These are phyloP conservation scores for Thaumetopoea pityocampa DNA, from an alignment of 1,140 invertebrate genomes.

Conservation along the genomic window DNA sequence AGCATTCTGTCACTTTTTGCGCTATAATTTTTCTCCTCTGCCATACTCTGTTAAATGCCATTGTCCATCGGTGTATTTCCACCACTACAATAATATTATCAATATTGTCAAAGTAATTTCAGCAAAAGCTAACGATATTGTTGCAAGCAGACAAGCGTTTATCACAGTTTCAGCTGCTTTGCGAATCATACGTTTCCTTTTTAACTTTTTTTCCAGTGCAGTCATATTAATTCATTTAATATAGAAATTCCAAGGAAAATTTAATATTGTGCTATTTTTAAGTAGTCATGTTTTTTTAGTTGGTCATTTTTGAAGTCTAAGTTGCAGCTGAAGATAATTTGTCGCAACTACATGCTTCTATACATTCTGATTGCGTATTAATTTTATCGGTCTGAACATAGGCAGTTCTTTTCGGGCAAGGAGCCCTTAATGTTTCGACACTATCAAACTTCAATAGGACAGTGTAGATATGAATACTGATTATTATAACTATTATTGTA, in stretches of 20 bases:
- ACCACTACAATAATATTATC: conserved; percentile 28
- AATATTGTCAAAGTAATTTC: conserved; percentile 42
- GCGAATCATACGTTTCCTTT: conserved; percentile 30
- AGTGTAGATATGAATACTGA: conserved; percentile 34
- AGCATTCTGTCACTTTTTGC: conserved; percentile 21
- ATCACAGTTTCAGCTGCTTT: conserved; percentile 41
- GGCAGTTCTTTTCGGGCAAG: background rate
- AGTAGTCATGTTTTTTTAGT: conserved; percentile 1
- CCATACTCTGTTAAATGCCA: conserved; percentile 40
- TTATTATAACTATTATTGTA: conserved; percentile 30
- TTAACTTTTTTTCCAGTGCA: conserved; percentile 34
- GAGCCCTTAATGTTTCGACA: conserved; percentile 4
- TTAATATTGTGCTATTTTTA: too few relatives aligned
- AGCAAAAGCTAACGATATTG: conserved; percentile 40
- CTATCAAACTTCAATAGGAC: conserved; percentile 38
- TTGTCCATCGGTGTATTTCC: conserved; percentile 5
- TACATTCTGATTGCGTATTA: conserved; percentile 32
- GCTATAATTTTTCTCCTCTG: conserved; percentile 29
- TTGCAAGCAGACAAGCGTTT: conserved; percentile 40
- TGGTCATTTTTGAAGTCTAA: too few relatives aligned
- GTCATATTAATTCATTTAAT: conserved; percentile 30
- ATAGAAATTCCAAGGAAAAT: background rate
- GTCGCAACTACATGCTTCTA: conserved; percentile 35
- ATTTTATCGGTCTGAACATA: conserved; percentile 25
- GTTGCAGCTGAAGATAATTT: too few relatives aligned